Conservation (phyloP, 2,888 invertebrate genomes). For the Exocentrus adspersus region DNA sequence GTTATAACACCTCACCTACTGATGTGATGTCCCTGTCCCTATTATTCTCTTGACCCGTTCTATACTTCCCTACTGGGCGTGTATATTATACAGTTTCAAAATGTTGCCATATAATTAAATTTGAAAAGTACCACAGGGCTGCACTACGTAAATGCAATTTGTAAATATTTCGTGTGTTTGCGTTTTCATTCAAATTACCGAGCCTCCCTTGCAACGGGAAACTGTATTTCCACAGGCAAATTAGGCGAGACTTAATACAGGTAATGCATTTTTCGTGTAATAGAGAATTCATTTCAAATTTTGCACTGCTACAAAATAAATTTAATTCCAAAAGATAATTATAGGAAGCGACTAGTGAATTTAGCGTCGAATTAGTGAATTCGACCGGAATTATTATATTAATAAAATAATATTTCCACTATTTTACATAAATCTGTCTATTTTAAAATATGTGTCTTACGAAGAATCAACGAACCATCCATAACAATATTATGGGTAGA, state of each 20-base stretch:
- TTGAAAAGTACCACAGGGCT: background rate
- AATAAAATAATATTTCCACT: too few relatives aligned
- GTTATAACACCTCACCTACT: too few relatives aligned
- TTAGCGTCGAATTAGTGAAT: too few relatives aligned
- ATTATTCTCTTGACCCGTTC: too few relatives aligned
- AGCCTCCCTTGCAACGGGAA: background rate
- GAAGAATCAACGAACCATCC: too few relatives aligned
- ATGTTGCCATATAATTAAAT: background rate
- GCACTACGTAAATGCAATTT: background rate
- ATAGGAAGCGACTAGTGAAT: too few relatives aligned
- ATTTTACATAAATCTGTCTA: too few relatives aligned
- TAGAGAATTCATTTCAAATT: conserved; percentile 12
- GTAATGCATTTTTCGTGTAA: conserved; percentile 20
- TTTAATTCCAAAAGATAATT: background rate
- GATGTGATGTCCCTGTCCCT: too few relatives aligned
- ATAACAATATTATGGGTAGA: too few relatives aligned
- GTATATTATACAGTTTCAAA: background rate
- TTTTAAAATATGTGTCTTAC: too few relatives aligned
- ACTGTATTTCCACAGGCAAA: background rate
- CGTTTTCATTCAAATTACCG: conserved; percentile 7
- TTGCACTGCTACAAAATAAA: background rate
- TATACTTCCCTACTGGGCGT: too few relatives aligned
- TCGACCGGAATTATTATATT: too few relatives aligned
- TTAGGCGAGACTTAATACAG: conserved; percentile 16
- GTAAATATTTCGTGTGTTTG: conserved; percentile 15